Evolutionary conservation across 2,113 vertebrate genomes (phyloP).

Genomic region (Toxotes jaculatrix): DNA sequence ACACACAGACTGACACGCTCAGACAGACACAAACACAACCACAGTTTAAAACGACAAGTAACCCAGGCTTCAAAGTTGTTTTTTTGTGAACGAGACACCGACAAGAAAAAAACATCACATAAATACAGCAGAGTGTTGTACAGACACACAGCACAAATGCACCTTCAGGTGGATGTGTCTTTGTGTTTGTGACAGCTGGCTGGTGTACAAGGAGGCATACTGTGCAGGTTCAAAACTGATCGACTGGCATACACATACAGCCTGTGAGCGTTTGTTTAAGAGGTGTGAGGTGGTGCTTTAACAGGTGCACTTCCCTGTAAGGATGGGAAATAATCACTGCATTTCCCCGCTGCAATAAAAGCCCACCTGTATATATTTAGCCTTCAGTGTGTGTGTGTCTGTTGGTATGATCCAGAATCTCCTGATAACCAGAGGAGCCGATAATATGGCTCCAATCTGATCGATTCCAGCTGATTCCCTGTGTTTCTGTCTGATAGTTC

Average conservation of each 20-base stretch:
- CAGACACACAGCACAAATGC: constrained; percentile 16
- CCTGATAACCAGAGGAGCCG: constrained; percentile 16
- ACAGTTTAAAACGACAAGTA: constrained; percentile 21
- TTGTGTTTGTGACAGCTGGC: constrained; percentile 38
- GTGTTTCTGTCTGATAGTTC: background rate
- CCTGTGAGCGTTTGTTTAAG: constrained; percentile 26
- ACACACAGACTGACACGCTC: constrained; percentile 4
- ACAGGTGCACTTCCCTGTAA: constrained; percentile 39
- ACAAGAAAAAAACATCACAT: constrained; percentile 14
- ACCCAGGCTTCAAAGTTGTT: constrained; percentile 20
- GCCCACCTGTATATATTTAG: constrained; percentile 38
- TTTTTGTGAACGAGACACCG: constrained; percentile 10
- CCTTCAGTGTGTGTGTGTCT: constrained; percentile 19
- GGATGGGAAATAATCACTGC: constrained; percentile 30
- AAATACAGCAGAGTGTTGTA: constrained; percentile 26
- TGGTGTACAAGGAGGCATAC: constrained; percentile 29
- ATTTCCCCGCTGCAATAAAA: constrained; percentile 18
- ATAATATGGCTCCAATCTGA: background rate
- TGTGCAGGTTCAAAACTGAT: constrained; percentile 17
- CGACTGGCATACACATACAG: background rate
- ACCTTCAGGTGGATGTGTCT: constrained; percentile 35
- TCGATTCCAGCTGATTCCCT: background rate
- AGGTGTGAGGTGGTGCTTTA: constrained; percentile 28
- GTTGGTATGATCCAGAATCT: constrained; percentile 3
- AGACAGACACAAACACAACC: constrained; percentile 4